A percentile compares a stretch with the other conserved stretches of the same genome.
phyloP scores from a whole-genome alignment of 2,113 vertebrate species.

The Apodemus sylvaticus region DNA sequence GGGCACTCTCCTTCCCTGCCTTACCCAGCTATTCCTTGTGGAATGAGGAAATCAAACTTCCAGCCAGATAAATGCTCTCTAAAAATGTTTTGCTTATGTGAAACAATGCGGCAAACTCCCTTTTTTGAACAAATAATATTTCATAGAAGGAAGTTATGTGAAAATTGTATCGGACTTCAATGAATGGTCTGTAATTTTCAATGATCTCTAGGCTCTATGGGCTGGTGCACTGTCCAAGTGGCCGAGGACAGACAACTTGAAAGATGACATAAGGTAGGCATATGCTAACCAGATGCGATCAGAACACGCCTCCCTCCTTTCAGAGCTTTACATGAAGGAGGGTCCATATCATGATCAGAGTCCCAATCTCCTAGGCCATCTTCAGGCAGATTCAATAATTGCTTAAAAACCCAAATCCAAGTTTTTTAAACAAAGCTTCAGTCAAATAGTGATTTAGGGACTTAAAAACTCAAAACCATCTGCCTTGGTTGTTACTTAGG shows the following conservation, averaged over 20 bases:
- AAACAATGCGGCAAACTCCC: background rate
- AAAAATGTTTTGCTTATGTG: background rate
- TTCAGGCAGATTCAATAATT: background rate
- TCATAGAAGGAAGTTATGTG: background rate
- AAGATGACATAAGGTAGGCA: rapidly evolving
- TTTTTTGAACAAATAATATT: background rate
- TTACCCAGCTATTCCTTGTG: background rate
- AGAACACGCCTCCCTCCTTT: background rate
- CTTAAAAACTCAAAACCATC: background rate
- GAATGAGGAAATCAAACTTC: background rate
- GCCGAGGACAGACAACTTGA: background rate
- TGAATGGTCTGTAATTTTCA: background rate
- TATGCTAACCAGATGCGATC: background rate
- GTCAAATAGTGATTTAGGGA: background rate
- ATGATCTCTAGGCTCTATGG: background rate
- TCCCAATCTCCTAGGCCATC: background rate
- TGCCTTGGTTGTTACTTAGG: background rate
- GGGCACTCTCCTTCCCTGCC: background rate
- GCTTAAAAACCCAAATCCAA: background rate
- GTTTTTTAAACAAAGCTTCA: background rate
- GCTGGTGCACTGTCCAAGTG: constrained; percentile 3
- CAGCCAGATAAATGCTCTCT: background rate
- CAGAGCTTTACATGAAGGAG: background rate
- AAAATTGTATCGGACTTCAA: background rate
- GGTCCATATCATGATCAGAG: background rate